Conservation (phyloP, 2,113 vertebrate species). For the Reinhardtius hippoglossoides region DNA sequence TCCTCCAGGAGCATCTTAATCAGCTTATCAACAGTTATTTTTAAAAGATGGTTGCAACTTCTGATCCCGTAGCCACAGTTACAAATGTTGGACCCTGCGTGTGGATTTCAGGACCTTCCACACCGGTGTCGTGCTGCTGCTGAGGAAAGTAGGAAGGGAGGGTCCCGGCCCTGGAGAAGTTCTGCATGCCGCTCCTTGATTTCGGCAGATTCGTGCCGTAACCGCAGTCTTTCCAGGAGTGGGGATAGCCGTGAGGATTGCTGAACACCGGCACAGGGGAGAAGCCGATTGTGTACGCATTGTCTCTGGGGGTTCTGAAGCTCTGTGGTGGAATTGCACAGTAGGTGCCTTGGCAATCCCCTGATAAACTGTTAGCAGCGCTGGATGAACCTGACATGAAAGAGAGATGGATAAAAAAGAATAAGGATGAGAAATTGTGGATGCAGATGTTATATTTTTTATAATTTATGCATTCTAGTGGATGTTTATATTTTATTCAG, state of each 20-base stretch:
- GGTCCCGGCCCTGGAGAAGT: constrained; percentile 68
- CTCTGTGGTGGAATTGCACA: constrained; percentile 64
- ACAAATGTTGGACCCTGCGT: constrained; percentile 54
- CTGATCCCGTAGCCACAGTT: constrained; percentile 59
- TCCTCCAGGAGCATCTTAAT: neutral
- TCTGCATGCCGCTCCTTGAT: constrained; percentile 58
- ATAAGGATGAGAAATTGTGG: constrained; percentile 8
- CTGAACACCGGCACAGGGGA: constrained; percentile 66
- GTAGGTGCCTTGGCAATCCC: constrained; percentile 67
- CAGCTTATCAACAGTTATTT: neutral
- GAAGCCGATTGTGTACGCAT: constrained; percentile 76
- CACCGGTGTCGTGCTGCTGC: constrained; percentile 22
- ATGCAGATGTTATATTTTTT: constrained; percentile 10
- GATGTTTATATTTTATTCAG: constrained; percentile 9
- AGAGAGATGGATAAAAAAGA: constrained; percentile 23
- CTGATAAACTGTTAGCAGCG: constrained; percentile 50
- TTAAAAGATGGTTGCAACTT: constrained; percentile 83
- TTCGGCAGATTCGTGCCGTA: constrained; percentile 66
- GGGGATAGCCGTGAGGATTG: constrained; percentile 48
- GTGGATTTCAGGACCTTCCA: constrained; percentile 6
- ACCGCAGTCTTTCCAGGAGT: constrained; percentile 65
- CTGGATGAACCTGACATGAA: constrained; percentile 69
- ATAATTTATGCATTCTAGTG: constrained; percentile 17
- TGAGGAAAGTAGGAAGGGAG: constrained; percentile 74
- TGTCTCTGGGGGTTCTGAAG: constrained; percentile 58